phyloP scores from a whole-genome alignment of 2,113 vertebrate species.

The Heterocephalus glaber region DNA sequence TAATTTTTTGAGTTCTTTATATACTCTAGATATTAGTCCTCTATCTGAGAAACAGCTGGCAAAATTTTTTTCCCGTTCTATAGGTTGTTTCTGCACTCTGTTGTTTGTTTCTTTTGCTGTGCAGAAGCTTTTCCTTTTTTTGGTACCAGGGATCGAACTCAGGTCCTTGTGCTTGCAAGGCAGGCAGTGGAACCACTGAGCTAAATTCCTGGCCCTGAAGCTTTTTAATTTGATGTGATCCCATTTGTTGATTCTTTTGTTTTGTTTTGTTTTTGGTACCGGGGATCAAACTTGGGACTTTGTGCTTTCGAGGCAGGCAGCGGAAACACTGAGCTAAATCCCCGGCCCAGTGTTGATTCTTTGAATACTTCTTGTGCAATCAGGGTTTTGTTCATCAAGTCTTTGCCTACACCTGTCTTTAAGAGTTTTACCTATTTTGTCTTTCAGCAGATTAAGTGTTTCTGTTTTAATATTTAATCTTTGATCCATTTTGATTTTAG shows the following conservation, averaged over 20 bases:
- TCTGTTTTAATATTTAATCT: neutral
- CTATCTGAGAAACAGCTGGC: neutral
- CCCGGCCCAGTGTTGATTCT: too few relatives aligned
- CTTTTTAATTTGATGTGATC: neutral
- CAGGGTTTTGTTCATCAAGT: neutral
- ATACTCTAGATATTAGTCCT: neutral
- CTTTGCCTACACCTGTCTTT: neutral
- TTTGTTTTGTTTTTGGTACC: too few relatives aligned
- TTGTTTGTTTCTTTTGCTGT: neutral
- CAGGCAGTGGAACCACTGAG: too few relatives aligned
- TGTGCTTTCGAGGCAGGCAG: too few relatives aligned
- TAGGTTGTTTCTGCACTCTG: neutral
- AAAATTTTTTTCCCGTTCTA: neutral
- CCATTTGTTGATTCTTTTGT: neutral
- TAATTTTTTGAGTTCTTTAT: neutral
- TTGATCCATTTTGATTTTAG: neutral
- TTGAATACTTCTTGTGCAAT: neutral
- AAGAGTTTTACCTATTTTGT: neutral
- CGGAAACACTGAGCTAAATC: too few relatives aligned
- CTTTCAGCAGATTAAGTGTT: neutral
- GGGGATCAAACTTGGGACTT: too few relatives aligned
- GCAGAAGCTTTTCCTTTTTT: too few relatives aligned
- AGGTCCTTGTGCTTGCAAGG: too few relatives aligned
- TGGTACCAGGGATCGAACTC: too few relatives aligned
- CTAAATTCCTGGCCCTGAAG: too few relatives aligned